Base-by-base conservation (phyloP, 1,140 invertebrate species). In the Brevipalpus yothersi region DNA sequence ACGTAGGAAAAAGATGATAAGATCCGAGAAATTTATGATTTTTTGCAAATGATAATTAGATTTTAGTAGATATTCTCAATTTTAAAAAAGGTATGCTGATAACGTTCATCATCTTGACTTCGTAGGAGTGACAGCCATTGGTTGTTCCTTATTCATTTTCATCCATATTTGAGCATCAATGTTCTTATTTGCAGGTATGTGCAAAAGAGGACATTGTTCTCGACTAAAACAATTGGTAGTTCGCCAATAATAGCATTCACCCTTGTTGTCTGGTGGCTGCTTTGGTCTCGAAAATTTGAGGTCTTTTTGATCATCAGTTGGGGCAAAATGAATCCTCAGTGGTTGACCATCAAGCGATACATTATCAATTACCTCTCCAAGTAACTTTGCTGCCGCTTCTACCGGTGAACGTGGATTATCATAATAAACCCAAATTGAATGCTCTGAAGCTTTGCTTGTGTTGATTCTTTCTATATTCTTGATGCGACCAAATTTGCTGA, bases 81-180 rank as follows among this genome's bases (percentile, higher is more conserved):
- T n/a, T n/a, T n/a, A n/a, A n/a, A n/a, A n/a, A n/a, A n/a, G n/a
- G n/a, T n/a, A n/a, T n/a, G n/a, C n/a, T n/a, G n/a, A n/a, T n/a
- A n/a, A n/a, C n/a, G n/a, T n/a, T n/a, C n/a, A n/a, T n/a, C n/a
- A n/a, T n/a, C n/a, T n/a, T n/a, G n/a, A n/a, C n/a, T n/a, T n/a
- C n/a, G n/a, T n/a, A n/a, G n/a, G n/a, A n/a, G n/a, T n/a, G n/a
- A n/a, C n/a, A n/a, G n/a, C n/a, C n/a, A n/a, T n/a, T n/a, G n/a
- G n/a, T n/a, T n/a, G n/a, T 39, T 57, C 56, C 23, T 42, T 39
- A 23, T 60, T 62, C 15, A 51, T 45, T 43, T 61, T 60, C 62
- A 63, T 63, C 62, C 62, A 63, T 17, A 63, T 53, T 43, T 63
- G 62, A 45, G 59, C 55, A 45, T 63, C 62, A 23, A 63, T 61